phyloP scores from a whole-genome alignment of 1,140 invertebrate genomes.

The Heterodera schachtii region DNA sequence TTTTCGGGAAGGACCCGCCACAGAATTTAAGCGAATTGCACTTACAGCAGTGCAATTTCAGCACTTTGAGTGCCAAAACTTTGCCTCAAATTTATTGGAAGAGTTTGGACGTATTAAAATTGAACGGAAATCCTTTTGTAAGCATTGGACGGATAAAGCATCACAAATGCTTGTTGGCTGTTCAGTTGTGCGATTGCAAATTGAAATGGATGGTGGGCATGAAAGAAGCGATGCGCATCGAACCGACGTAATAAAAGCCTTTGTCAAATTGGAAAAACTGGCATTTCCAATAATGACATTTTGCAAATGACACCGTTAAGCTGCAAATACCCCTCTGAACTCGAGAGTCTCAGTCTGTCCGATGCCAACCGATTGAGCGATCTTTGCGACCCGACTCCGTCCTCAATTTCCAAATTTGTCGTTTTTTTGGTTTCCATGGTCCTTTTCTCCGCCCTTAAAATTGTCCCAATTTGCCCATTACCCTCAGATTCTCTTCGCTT shows the following conservation, averaged over 20 bases:
- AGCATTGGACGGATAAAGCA: background rate
- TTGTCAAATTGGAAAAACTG: no score
- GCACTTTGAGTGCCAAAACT: conserved; percentile 14
- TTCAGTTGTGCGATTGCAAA: conserved; percentile 15
- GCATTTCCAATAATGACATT: no score
- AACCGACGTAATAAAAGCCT: conserved; percentile 5
- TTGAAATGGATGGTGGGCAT: conserved; percentile 19
- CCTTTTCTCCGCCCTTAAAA: background rate
- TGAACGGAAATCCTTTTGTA: conserved; percentile 35
- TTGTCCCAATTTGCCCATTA: background rate
- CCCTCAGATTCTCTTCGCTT: background rate
- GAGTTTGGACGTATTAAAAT: background rate
- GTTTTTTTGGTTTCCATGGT: background rate
- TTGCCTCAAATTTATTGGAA: conserved; percentile 19
- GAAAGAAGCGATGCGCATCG: conserved; percentile 19
- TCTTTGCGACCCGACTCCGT: background rate
- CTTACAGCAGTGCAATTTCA: conserved; percentile 25
- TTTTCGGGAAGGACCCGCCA: conserved; percentile 23
- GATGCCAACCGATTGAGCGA: conserved; percentile 4
- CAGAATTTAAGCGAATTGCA: conserved; percentile 15
- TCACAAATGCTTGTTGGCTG: background rate
- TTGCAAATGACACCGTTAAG: background rate
- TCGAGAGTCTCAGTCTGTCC: conserved; percentile 20
- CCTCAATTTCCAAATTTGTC: background rate
- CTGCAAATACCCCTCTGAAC: conserved; percentile 14